Percentiles rank a stretch among this genome's conserved stretches.
phyloP scores from a whole-genome alignment of 2,797 vertebrate genomes.

The Trachops cirrhosus region DNA sequence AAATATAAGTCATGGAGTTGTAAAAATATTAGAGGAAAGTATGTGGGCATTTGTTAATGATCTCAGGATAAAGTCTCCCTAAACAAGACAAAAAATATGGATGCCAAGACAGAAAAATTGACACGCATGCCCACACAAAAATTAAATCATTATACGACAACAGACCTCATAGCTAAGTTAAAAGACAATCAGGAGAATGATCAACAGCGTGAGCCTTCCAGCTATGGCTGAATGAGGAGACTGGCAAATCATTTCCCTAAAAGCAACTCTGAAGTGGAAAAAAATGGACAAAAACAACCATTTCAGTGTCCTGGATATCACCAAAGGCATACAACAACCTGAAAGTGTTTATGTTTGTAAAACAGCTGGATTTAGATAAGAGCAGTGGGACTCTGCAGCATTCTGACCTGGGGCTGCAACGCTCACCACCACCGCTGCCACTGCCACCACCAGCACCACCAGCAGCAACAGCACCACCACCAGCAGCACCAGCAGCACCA shows the following conservation, averaged over 20 bases:
- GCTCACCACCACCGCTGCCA: not conserved
- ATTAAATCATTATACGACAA: not conserved
- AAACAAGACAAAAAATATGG: not conserved
- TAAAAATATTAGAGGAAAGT: not conserved
- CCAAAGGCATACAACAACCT: not conserved
- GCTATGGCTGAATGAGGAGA: not conserved
- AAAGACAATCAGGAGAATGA: not conserved
- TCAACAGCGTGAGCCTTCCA: not conserved
- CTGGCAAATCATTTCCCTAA: not conserved
- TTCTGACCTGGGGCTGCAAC: not conserved
- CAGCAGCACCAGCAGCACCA: too few species aligned
- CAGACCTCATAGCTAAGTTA: not conserved
- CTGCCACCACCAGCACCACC: too few species aligned
- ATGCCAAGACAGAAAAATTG: not conserved
- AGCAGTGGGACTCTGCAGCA: not conserved
- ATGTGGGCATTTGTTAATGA: not conserved
- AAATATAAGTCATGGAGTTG: not conserved
- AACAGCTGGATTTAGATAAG: not conserved
- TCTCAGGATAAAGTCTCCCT: not conserved
- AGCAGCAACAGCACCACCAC: too few species aligned
- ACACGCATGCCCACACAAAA: not conserved
- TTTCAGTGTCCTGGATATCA: not conserved
- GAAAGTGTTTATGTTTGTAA: not conserved
- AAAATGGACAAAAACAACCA: not conserved
- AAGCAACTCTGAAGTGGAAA: not conserved